phyloP scores from a whole-genome alignment of 2,113 vertebrate genomes.

The Podilymbus podiceps region DNA sequence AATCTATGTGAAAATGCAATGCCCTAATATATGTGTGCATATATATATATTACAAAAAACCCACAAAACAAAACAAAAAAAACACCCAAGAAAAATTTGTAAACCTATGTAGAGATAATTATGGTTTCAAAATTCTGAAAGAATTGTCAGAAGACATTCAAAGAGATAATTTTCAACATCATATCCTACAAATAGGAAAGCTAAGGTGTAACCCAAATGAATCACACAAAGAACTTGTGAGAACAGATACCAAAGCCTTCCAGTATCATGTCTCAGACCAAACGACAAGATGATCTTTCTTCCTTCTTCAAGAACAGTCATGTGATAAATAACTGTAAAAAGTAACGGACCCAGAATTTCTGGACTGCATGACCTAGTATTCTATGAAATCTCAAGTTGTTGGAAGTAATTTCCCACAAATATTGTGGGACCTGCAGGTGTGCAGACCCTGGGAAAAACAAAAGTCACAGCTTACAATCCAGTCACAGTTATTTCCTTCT shows the following conservation, averaged over 20 bases:
- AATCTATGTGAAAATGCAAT: neutral
- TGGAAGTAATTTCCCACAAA: neutral
- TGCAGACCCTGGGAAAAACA: neutral
- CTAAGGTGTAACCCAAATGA: neutral
- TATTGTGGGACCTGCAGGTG: neutral
- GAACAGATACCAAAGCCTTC: neutral
- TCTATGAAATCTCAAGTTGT: neutral
- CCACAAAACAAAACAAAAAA: no score
- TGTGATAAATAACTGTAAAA: neutral
- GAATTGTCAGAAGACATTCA: neutral
- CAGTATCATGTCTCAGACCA: neutral
- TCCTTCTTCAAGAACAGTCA: neutral
- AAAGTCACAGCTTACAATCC: neutral
- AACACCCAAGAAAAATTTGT: no score
- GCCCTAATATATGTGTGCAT: neutral
- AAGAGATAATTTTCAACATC: neutral
- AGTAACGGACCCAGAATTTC: neutral
- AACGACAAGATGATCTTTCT: neutral
- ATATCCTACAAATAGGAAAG: neutral
- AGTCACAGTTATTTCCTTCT: neutral
- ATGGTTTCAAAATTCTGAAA: neutral
- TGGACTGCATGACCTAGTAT: neutral
- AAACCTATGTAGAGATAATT: neutral
- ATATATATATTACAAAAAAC: no score
- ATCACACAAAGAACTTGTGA: neutral